Conservation (phyloP, 2,888 invertebrate genomes). For the Herminia tarsipennalis region DNA sequence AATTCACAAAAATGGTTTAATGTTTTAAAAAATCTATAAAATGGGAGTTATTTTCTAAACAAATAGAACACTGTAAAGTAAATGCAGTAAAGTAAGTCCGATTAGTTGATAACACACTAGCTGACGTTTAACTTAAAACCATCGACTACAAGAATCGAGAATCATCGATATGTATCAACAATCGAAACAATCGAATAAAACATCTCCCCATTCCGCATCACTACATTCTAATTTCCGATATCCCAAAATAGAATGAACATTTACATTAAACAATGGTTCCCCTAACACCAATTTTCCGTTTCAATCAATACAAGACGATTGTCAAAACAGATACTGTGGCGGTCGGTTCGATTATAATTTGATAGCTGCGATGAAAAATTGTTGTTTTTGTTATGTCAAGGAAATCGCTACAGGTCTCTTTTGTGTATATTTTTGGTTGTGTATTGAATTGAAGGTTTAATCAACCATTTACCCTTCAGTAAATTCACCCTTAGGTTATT, state of each 20-base stretch:
- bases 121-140: no score
- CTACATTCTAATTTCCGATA: background rate
- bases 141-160: no score
- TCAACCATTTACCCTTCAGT: background rate
- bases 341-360: conserved; percentile 30
- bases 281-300: conserved; percentile 39
- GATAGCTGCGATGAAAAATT: conserved; percentile 31
- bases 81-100: no score
- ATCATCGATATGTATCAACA: no score
- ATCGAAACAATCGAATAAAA: no score
- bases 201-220: background rate
- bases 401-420: background rate
- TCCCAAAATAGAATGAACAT: background rate
- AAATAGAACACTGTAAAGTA: no score
- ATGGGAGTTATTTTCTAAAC: no score
- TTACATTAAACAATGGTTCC: conserved; percentile 19
- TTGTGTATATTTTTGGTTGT: background rate
- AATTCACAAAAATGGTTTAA: no score
- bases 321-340: conserved; percentile 32
- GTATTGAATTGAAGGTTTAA: background rate
- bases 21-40: no score
- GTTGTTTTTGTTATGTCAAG: conserved; percentile 8
- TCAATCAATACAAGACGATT: conserved; percentile 37
- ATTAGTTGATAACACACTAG: no score
- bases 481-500: no score